A percentile compares a stretch with the other conserved stretches of the same genome.
Conservation (phyloP, 2,797 vertebrate species). For the Lacerta agilis region DNA sequence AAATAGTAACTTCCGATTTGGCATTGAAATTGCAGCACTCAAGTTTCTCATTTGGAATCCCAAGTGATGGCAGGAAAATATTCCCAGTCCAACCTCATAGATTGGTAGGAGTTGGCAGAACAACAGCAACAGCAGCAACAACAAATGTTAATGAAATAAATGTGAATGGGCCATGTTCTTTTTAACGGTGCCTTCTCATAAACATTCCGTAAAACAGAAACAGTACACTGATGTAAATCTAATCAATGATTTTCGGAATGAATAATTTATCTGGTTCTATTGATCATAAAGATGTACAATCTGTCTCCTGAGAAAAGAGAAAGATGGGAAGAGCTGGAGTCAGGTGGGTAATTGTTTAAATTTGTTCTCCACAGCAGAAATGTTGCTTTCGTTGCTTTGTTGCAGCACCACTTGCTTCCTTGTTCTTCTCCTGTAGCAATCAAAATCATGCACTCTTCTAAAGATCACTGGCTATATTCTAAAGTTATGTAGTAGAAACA, state of each 20-base stretch:
- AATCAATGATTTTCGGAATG: constrained; percentile 10
- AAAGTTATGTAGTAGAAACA: background rate
- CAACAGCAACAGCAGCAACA: background rate
- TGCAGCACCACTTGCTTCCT: background rate
- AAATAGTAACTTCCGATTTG: background rate
- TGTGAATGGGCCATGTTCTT: constrained; percentile 6
- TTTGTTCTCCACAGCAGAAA: constrained; percentile 9
- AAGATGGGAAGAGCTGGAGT: background rate
- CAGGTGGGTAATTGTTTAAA: constrained; percentile 9
- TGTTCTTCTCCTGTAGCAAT: background rate
- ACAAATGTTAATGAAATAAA: constrained; percentile 8
- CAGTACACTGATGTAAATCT: constrained; percentile 2
- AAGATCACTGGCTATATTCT: background rate
- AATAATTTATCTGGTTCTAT: constrained; percentile 12
- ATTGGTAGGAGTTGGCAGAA: constrained; percentile 11
- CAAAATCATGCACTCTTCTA: background rate
- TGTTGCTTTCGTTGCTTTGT: background rate
- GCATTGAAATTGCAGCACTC: background rate
- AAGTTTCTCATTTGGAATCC: constrained; percentile 21
- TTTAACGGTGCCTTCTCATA: background rate
- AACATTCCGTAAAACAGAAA: background rate
- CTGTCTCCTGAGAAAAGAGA: constrained; percentile 10
- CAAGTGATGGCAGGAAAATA: background rate
- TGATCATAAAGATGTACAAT: constrained; percentile 7
- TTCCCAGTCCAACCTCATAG: constrained; percentile 15